Percentiles rank a stretch among this genome's conserved stretches.
Conservation (phyloP, 1,140 invertebrate species). For the Micrasema longulum region DNA sequence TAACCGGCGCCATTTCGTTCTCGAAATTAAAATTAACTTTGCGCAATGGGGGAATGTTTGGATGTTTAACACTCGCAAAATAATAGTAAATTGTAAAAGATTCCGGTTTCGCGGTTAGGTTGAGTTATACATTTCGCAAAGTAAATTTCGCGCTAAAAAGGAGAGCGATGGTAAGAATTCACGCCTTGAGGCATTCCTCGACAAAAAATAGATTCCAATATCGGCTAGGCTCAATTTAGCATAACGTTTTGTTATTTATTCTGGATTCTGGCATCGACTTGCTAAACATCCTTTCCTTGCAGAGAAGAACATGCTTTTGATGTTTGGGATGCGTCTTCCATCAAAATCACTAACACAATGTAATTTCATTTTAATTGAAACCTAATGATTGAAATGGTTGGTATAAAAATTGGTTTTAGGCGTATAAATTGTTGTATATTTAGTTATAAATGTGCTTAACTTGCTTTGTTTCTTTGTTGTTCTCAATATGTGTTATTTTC, state of each 20-base stretch:
- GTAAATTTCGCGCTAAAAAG: slow-evolving; percentile 7
- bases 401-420: no score
- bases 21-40: no score
- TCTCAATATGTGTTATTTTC: no score
- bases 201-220: slow-evolving; percentile 20
- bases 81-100: slow-evolving; percentile 7
- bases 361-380: not conserved
- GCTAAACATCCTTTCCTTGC: not conserved
- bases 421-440: no score
- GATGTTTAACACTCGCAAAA: not conserved
- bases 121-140: slow-evolving; percentile 11
- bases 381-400: not conserved
- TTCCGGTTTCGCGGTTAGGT: not conserved
- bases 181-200: slow-evolving; percentile 1
- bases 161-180: slow-evolving; percentile 9
- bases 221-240: not conserved
- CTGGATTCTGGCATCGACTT: not conserved
- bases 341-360: not conserved
- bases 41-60: no score
- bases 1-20: no score
- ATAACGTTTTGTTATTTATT: slow-evolving; percentile 16
- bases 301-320: no score
- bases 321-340: no score
- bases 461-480: no score
- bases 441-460: no score